Evolutionary conservation across 53 echinoderm and acorn worm genomes (phyloP), one percentile per base, ranked within the genome.

Genomic region (Holothuria scabra): DNA sequence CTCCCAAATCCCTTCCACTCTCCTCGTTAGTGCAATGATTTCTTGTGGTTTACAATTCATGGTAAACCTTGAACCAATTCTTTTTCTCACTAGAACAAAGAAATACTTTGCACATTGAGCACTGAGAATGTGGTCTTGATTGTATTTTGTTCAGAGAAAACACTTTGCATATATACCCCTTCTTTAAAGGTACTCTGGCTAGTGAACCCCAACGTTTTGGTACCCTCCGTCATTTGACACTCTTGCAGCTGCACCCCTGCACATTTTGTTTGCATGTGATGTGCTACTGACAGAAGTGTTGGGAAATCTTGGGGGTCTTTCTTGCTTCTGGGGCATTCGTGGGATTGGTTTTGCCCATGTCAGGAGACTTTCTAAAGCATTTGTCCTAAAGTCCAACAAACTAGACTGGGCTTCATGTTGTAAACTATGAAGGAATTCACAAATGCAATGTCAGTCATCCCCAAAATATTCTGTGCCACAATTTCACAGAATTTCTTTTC

Each of bases 281-380:
- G 75, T 48, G 22, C 55, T 46, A 49, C 48, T 52, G 24, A 4
- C 34, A n/a, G n/a, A n/a, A n/a, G n/a, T 35, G n/a, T 52, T 74
- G 2, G 46, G 75, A 74, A 49, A 74, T 23, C 46, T 46, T 49
- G 75, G 46, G 46, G 75, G 75, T 16, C 75, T 74, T 22, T n/a
- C 75, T 74, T 49, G 22, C 55, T 74, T 74, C 46, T 48, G n/a
- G 55, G 1, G 3, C n/a, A n/a, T n/a, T n/a, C n/a, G n/a, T n/a
- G n/a, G n/a, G 55, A 74, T 74, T n/a, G 75, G 75, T 49, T 74
- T 74, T n/a, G 22, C 55, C n/a, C 46, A 2, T 74, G 75, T 74
- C 48, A 74, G 10, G 46, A 74, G 75, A 74, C 75, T 49, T 1
- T 2, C 22, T 20, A 49, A 21, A 24, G 46, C 75, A 46, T 74